Base-by-base conservation (phyloP, 2,888 invertebrate genomes). In the Dorcus parallelipipedus region DNA sequence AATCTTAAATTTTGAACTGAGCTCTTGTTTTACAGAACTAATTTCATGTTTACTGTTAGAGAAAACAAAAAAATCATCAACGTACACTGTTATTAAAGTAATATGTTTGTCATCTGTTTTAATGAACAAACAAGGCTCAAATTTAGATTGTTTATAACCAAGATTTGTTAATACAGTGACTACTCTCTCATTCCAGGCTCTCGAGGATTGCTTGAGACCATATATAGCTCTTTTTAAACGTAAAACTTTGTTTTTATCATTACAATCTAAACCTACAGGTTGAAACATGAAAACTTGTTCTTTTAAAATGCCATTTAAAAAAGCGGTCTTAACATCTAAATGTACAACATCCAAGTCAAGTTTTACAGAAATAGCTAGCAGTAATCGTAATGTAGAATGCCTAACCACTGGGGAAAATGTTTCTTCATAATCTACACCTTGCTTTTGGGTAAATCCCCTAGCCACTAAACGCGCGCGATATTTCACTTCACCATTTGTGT, bases 321-420 rank as follows among this genome's bases (percentile, higher is more conserved):
- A 69, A 48, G 67, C 70, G n/a, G 67, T 70, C 47, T 56, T 65
- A n/a, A 69, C 66, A 58, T 64, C 65, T 50, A 65, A 52, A 51
- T 69, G 66, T 26, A 9, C 45, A 38, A 65, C 61, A 42, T 49
- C 43, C 33, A 64, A 54, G 38, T 56, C 53, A 38, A 62, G 38
- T 42, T 61, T 54, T 9, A 60, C 61, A 42, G 62, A 38, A 43
- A 67, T 54, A 4, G 65, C 64, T 26, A 68, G 52, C 43, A 69
- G 54, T 33, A 67, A 41, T 61, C 68, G 54, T 8, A 68, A 48
- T 5, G 60, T 67, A 14, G 64, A 62, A 60, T 65, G 58, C 26
- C 60, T 52, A 8, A 67, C 59, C 9, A 69, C 67, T n/a, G 64
- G 65, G 45, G 67, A 61, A 59, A 64, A 69, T 7, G 66, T 67